Conservation (phyloP, 1,140 invertebrate genomes). For the Brachionus rubens region DNA sequence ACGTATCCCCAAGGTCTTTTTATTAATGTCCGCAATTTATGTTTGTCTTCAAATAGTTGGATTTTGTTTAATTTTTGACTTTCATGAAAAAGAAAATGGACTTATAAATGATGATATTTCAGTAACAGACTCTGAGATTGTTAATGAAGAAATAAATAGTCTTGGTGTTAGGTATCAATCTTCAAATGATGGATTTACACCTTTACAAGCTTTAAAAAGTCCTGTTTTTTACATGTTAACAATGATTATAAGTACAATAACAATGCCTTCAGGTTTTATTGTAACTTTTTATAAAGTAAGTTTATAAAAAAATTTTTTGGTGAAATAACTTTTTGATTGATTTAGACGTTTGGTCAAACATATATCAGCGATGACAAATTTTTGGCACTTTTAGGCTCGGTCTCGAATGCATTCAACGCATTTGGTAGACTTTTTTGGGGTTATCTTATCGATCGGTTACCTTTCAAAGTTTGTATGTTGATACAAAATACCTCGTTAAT, state of each 20-base stretch:
- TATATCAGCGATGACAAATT: conserved; percentile 62
- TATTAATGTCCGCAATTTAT: conserved; percentile 49
- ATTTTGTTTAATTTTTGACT: conserved; percentile 12
- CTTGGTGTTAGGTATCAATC: conserved; percentile 48
- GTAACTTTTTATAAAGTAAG: conserved; percentile 47
- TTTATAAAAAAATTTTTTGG: background rate
- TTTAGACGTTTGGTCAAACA: conserved; percentile 61
- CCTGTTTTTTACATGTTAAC: conserved; percentile 47
- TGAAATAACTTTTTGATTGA: background rate
- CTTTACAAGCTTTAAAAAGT: conserved; percentile 48
- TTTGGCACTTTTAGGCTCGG: conserved; percentile 60
- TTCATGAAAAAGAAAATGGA: conserved; percentile 43
- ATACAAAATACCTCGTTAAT: background rate
- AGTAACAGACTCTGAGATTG: conserved; percentile 15
- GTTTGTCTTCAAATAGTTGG: conserved; percentile 49
- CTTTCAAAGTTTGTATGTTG: conserved; percentile 54
- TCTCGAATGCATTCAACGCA: conserved; percentile 63
- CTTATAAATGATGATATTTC: background rate
- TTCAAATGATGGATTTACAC: conserved; percentile 48
- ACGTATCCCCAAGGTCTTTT: conserved; percentile 50
- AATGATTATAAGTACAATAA: conserved; percentile 26
- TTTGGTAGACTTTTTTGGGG: conserved; percentile 62
- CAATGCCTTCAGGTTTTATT: background rate
- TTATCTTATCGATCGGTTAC: conserved; percentile 56
- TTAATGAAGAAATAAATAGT: conserved; percentile 48